Percentiles rank a stretch among this genome's conserved stretches.
Evolutionary conservation across 1,140 invertebrate species (phyloP).

Genomic region (Drosophila bipectinata): DNA sequence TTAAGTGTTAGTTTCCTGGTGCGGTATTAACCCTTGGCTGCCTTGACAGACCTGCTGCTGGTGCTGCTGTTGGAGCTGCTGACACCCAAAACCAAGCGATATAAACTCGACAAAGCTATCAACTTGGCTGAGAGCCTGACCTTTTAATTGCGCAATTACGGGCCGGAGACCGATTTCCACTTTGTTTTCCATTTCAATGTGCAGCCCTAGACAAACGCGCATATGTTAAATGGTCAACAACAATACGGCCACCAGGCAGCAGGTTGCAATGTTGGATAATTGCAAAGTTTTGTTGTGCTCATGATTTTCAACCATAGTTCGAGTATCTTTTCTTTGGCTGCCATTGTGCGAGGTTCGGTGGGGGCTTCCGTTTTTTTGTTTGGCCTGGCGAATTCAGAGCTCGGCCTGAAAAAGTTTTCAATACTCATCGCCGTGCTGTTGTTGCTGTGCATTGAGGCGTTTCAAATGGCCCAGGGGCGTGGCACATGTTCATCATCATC

Average conservation of each 20-base stretch:
- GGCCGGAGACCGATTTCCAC: slow-evolving; percentile 30
- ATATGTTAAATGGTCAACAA: slow-evolving; percentile 53
- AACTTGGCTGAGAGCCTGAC: slow-evolving; percentile 39
- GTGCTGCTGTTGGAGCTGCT: slow-evolving; percentile 7
- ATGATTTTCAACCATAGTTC: slow-evolving; percentile 10
- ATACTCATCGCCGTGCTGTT: slow-evolving; percentile 36
- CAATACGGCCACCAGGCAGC: slow-evolving; percentile 3
- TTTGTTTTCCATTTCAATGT: slow-evolving; percentile 40
- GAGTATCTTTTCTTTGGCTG: slow-evolving; percentile 25
- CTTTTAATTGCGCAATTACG: slow-evolving; percentile 61
- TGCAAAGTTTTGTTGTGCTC: slow-evolving; percentile 48
- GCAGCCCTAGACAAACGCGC: slow-evolving; percentile 15
- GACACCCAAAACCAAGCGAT: slow-evolving; percentile 18
- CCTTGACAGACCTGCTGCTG: slow-evolving; percentile 34
- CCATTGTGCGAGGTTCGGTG: slow-evolving; percentile 45
- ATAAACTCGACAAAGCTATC: slow-evolving; percentile 5
- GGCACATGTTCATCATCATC: slow-evolving; percentile 72
- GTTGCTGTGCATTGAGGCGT: slow-evolving; percentile 75
- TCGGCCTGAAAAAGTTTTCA: slow-evolving; percentile 61
- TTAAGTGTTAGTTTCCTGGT: slow-evolving; percentile 33
- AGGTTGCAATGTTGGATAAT: slow-evolving; percentile 60
- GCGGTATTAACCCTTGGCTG: slow-evolving; percentile 39
- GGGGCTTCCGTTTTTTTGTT: slow-evolving; percentile 79
- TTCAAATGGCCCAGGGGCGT: slow-evolving; percentile 73
- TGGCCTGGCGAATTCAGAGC: slow-evolving; percentile 63